Percentiles rank a stretch among this genome's conserved stretches.
phyloP scores from a whole-genome alignment of 2,888 invertebrate species.

The Andrena chrysosceles region DNA sequence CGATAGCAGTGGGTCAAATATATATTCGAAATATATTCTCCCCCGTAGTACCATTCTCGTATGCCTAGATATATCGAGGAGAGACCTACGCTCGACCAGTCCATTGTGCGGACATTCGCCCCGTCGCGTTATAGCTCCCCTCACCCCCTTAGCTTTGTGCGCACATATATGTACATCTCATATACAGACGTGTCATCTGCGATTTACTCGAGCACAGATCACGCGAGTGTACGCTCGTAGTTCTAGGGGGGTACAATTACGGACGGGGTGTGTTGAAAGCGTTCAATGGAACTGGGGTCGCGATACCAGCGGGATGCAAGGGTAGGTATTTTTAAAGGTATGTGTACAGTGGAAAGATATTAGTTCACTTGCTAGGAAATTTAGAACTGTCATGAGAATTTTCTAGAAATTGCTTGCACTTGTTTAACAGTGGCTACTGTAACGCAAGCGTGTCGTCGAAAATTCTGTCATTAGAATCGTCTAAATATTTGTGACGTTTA shows the following conservation, averaged over 20 bases:
- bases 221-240: constrained; percentile 3
- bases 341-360: too few relatives aligned
- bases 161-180: constrained; percentile 51
- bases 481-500: constrained; percentile 1
- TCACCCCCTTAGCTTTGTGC: constrained; percentile 21
- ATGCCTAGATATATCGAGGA: constrained; percentile 49
- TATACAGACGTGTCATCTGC: constrained; percentile 65
- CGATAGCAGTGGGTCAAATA: constrained; percentile 72
- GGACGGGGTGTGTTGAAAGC: constrained; percentile 26
- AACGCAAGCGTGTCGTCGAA: too few relatives aligned
- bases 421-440: too few relatives aligned
- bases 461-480: background rate
- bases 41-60: constrained; percentile 29
- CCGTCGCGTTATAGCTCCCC: constrained; percentile 67
- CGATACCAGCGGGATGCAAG: background rate
- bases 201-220: constrained; percentile 65
- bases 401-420: too few relatives aligned
- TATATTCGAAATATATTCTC: constrained; percentile 70
- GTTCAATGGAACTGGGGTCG: background rate
- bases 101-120: constrained; percentile 71
- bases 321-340: background rate
- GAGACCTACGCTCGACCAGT: constrained; percentile 55
- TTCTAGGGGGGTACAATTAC: constrained; percentile 10
- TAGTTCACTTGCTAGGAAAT: too few relatives aligned
- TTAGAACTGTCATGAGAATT: too few relatives aligned